Evolutionary conservation across 2,797 vertebrate species (phyloP), one percentile per base, ranked within the genome.

Genomic region (Mus caroli): DNA sequence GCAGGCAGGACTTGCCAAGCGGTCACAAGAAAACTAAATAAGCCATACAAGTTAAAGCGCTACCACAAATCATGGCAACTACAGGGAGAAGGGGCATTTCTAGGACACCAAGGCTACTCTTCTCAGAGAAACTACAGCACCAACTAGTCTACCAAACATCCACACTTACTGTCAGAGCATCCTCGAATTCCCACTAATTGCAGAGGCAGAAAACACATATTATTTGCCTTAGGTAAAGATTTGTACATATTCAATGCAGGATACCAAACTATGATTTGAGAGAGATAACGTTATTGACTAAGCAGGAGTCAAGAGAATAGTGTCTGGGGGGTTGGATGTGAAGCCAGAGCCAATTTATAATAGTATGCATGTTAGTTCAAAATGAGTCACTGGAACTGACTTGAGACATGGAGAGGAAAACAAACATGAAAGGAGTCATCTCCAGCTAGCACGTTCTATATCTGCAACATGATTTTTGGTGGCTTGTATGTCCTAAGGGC

Each of bases 111-210:
- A 64, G 76, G 91, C 80, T 58, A 12, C 62, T 88, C 83, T 54
- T 77, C 54, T 58, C 26, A 24, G 88, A 84, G 69, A 69, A 56
- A 77, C 91, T 34, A 96, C 71, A 3, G 28, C 85, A 34, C 3
- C 0, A 2, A 77, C 85, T 95, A 75, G 50, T 80, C 96, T 88
- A 97, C 56, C 69, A 46, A 10, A 50, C 43, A 34, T 2, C 88
- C 82, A 77, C 90, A 97, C 97, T 97, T 96, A 96, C 94, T 97
- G 96, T 91, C 97, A 97, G 94, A 50, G 89, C 87, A 88, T 92
- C 96, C 94, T 98, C 52, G 6, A 88, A 94, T 67, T 92, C 75
- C 94, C 95, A 95, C 97, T 95, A n/a, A 96, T 83, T 52, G 92
- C 85, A 97, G 95, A 95, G 91, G 95, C 90, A 97, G 87, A 97